Conservation (phyloP, 2,113 vertebrate species). For the Varanus komodoensis region DNA sequence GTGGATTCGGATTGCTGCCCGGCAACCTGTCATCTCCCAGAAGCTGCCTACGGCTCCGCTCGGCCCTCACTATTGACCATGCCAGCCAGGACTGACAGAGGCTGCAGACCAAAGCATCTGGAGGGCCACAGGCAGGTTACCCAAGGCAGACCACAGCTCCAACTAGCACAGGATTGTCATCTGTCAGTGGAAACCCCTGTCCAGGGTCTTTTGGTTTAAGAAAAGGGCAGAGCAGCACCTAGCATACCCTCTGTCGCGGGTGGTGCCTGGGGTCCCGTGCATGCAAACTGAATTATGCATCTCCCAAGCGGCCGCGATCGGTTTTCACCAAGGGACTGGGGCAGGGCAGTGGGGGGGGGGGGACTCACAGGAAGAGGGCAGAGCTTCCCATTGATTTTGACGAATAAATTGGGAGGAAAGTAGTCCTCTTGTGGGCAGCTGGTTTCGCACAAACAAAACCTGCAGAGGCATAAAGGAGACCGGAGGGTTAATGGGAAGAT, state of each 20-base stretch:
- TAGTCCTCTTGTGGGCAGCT: slow-evolving; percentile 84
- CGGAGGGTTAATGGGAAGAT: neutral
- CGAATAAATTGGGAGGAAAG: slow-evolving; percentile 82
- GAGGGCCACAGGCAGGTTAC: too few relatives aligned
- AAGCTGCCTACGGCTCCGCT: too few relatives aligned
- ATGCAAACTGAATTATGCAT: neutral
- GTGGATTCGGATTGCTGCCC: too few relatives aligned
- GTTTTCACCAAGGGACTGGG: neutral
- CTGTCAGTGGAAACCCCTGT: too few relatives aligned
- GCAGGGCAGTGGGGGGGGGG: neutral
- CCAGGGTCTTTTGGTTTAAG: too few relatives aligned
- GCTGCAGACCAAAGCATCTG: too few relatives aligned
- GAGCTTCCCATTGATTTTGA: slow-evolving; percentile 83
- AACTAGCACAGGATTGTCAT: too few relatives aligned
- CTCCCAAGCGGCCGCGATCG: accelerated
- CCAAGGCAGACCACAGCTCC: too few relatives aligned
- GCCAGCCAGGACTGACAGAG: too few relatives aligned
- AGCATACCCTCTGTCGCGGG: neutral
- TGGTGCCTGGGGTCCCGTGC: too few relatives aligned
- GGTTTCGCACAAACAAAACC: slow-evolving; percentile 85
- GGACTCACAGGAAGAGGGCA: slow-evolving; percentile 80
- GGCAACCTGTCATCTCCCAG: too few relatives aligned
- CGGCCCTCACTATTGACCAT: too few relatives aligned
- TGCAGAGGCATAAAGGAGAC: slow-evolving; percentile 37
- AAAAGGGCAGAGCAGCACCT: neutral